phyloP scores from a whole-genome alignment of 2,888 invertebrate genomes.

The Drosophila percnosoma region DNA sequence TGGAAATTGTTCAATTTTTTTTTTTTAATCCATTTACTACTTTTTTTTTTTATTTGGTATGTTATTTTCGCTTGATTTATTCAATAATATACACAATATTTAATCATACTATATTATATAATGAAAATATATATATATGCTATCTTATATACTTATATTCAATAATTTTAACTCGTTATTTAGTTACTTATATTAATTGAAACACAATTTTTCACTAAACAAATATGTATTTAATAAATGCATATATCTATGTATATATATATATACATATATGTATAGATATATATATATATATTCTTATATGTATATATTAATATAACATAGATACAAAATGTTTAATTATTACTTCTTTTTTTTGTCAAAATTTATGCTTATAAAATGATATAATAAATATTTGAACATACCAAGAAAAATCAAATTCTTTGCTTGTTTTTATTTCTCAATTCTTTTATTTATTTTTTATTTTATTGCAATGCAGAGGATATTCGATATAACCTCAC shows the following conservation, averaged over 20 bases:
- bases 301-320: slow-evolving; percentile 23
- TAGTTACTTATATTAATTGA: slow-evolving; percentile 74
- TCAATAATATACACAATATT: slow-evolving; percentile 14
- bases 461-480: not conserved
- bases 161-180: slow-evolving; percentile 75
- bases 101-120: slow-evolving; percentile 39
- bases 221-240: slow-evolving; percentile 32
- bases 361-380: slow-evolving; percentile 70
- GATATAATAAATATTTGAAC: slow-evolving; percentile 74
- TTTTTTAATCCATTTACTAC: not conserved
- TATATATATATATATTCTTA: slow-evolving; percentile 16
- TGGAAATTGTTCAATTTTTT: slow-evolving; percentile 33
- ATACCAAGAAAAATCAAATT: slow-evolving; percentile 61
- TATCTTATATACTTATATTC: slow-evolving; percentile 40
- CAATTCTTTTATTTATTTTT: slow-evolving; percentile 1
- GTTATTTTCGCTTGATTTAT: slow-evolving; percentile 44
- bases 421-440: slow-evolving; percentile 23
- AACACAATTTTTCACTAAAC: slow-evolving; percentile 37
- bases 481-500: no score
- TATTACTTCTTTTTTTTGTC: slow-evolving; percentile 55
- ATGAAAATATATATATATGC: slow-evolving; percentile 20
- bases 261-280: slow-evolving; percentile 4
- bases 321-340: slow-evolving; percentile 41
- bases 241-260: slow-evolving; percentile 27
- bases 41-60: slow-evolving; percentile 48